Base-by-base conservation (phyloP, 2,888 invertebrate species). In the Molanna angustata region DNA sequence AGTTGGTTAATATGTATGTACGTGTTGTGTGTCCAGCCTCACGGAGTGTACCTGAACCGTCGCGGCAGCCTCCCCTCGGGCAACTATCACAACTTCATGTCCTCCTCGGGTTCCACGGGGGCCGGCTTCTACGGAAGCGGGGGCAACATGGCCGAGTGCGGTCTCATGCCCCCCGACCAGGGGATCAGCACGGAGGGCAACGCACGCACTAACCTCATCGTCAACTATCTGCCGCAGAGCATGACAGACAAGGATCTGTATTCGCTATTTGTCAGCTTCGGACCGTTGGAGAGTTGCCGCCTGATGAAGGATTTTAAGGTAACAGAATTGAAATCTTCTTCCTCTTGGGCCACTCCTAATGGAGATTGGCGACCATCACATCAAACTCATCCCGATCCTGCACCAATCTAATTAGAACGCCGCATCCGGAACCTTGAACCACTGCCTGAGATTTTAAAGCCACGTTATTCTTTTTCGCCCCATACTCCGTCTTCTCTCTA, bases 191-290 rank as follows among this genome's bases (percentile, higher is more conserved):
- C 22, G 37, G 70, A 71, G 16, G 79, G 79, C 66, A 64, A 66
- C 32, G 64, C 72, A 57, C 78, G 78, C 63, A 91, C 91, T 52
- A 95, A 95, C 76, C 81, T 96, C 63, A 96, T 96, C 62, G 89
- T 96, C 66, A 96, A 96, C 79, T 96, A 95, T 72, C 80, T 96
- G 64, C 95, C 96, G 21, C 95, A 95, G 74, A 89, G 86, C 64
- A 88, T 95, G 80, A 90, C 90, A 1, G 95, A 95, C 69, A 88
- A 90, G 67, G 94, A 94, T 66, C 80, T 95, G 52, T 89, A 88
- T 68, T 86, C 88, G 60, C 85, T 95, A 78, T 96, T 96, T 71
- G 83, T 88, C 63, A 85, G 88, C 48, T 86, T 93, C 62, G 95
- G 95, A 44, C 88, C 90, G 17, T 84, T 96, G 41, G 93, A 93